Conservation (phyloP, 2,113 vertebrate species). For the Xenopus laevis region DNA sequence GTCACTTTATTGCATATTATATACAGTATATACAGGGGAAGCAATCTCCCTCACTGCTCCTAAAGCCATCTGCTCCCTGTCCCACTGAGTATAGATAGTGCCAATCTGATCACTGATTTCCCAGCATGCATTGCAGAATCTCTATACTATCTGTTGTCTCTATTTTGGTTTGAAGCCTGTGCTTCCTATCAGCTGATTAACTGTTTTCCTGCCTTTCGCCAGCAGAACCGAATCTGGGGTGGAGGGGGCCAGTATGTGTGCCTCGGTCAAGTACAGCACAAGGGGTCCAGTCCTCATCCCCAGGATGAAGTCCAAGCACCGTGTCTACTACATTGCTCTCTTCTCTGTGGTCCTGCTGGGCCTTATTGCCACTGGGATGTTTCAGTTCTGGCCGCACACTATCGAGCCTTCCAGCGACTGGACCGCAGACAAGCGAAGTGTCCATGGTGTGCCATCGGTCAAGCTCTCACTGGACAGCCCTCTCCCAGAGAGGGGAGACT, state of each 20-base stretch:
- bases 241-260: conserved; percentile 77
- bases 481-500: conserved; percentile 88
- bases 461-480: conserved; percentile 75
- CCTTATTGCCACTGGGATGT: conserved; percentile 89
- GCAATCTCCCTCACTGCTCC: too few relatives aligned
- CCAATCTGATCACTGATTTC: neutral
- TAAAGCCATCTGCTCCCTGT: too few relatives aligned
- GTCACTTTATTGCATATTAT: too few relatives aligned
- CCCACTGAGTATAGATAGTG: too few relatives aligned
- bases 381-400: conserved; percentile 98
- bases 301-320: conserved; percentile 97
- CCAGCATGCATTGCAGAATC: neutral
- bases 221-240: conserved; percentile 46
- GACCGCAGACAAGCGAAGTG: conserved; percentile 81
- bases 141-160: neutral
- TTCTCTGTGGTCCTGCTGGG: conserved; percentile 93
- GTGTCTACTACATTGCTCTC: conserved; percentile 92
- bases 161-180: too few relatives aligned
- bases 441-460: conserved; percentile 84
- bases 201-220: neutral
- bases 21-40: too few relatives aligned
- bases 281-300: conserved; percentile 95
- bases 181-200: too few relatives aligned
- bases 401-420: conserved; percentile 87
- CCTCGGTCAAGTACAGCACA: conserved; percentile 83